Evolutionary conservation across 2,797 vertebrate species (phyloP).

Genomic region (Gobio occitaniae): DNA sequence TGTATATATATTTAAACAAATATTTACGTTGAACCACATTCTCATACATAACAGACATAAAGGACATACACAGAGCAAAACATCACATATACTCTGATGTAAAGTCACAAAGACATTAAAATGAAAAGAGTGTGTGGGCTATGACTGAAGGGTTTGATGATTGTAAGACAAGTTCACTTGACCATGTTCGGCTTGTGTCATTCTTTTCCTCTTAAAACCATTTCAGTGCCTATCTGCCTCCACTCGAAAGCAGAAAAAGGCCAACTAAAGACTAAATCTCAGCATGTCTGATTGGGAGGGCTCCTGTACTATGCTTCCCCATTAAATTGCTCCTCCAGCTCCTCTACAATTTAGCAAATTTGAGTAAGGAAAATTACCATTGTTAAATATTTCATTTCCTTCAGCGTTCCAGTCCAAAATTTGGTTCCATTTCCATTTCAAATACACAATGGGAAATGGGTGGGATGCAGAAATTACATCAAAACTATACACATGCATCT

Average conservation of each 20-base stretch:
- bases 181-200: conserved; percentile 46
- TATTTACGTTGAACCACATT: neutral
- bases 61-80: neutral
- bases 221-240: conserved; percentile 49
- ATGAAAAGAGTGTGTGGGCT: neutral
- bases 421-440: conserved; percentile 68
- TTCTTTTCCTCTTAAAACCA: conserved; percentile 48
- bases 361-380: conserved; percentile 63
- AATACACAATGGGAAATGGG: conserved; percentile 63
- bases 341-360: conserved; percentile 69
- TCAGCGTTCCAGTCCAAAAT: conserved; percentile 59
- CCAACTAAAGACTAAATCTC: conserved; percentile 59
- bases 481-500: conserved; percentile 51
- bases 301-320: conserved; percentile 47
- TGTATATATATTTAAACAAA: conserved; percentile 50
- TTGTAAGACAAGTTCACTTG: conserved; percentile 46
- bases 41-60: neutral
- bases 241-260: conserved; percentile 58
- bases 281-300: conserved; percentile 55
- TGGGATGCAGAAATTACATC: conserved; percentile 56
- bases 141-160: conserved; percentile 37
- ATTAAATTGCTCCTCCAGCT: conserved; percentile 64
- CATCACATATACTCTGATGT: neutral
- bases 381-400: conserved; percentile 69
- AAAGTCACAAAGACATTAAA: conserved; percentile 9